Base-by-base conservation (phyloP, 2,888 invertebrate genomes). In the Chalcis sispes region DNA sequence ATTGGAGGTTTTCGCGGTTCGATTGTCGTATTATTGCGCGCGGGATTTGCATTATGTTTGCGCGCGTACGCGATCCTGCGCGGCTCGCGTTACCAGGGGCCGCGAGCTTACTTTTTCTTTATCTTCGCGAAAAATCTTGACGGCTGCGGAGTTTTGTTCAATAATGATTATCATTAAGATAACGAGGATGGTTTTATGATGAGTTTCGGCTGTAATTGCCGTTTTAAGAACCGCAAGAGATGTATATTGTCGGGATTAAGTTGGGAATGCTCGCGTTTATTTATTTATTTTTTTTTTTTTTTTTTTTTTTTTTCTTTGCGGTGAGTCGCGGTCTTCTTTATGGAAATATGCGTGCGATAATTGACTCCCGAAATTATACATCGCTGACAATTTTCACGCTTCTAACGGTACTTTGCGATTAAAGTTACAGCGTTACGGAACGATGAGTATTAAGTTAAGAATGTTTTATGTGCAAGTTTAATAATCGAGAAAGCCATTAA, bases 21-120 rank as follows among this genome's bases (percentile, higher is more conserved):
- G 78, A 80, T 77, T 77, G 83, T 83, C 81, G 82, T 83, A 82
- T 84, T 84, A 85, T 85, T 83, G 83, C 81, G 82, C n/a, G 10
- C 4, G 36, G 36, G 82, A 80, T 83, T 85, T n/a, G 10, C n/a
- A 25, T 25, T 10, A 10, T 36, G 36, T 36, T 36, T 7, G 5
- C 5, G 36, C 54, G 23, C 54, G 13, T 54, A 4, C 54, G 2
- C 58, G 0, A 18, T 3, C 10, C 65, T 25, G 67, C n/a, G n/a
- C n/a, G n/a, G n/a, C n/a, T n/a, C n/a, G n/a, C n/a, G n/a, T n/a
- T n/a, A n/a, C n/a, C n/a, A n/a, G n/a, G n/a, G n/a, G n/a, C n/a
- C n/a, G n/a, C n/a, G n/a, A n/a, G n/a, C n/a, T n/a, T n/a, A n/a
- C 50, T 56, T 62, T 65, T 74, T 62, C 32, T 42, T 42, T 66